These are phyloP conservation scores for Octodon degus DNA, from an alignment of 2,113 vertebrate genomes.

Conservation along the genomic window DNA sequence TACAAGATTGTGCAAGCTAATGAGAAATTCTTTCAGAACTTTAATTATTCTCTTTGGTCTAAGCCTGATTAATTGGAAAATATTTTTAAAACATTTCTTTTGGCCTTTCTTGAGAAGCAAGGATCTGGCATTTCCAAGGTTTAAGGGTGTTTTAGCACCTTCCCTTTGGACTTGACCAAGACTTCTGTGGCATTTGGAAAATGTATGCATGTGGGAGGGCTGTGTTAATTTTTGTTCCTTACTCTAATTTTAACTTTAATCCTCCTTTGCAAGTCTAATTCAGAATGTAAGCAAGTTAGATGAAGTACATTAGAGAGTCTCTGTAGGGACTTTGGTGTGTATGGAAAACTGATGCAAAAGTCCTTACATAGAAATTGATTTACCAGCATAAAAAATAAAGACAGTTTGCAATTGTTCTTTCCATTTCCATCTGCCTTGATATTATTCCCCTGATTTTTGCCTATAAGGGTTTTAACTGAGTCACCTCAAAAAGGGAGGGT, in stretches of 20 bases:
- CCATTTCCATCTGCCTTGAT: neutral
- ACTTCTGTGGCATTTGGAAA: slow-evolving; percentile 53
- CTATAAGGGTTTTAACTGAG: slow-evolving; percentile 59
- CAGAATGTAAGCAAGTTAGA: slow-evolving; percentile 65
- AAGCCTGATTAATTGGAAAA: slow-evolving; percentile 47
- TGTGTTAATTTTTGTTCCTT: slow-evolving; percentile 70
- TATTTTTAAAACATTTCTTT: slow-evolving; percentile 5
- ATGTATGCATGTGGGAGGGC: slow-evolving; percentile 24
- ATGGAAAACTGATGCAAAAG: neutral
- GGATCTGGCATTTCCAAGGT: neutral
- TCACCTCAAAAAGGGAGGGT: slow-evolving; percentile 70
- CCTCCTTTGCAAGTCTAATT: slow-evolving; percentile 61
- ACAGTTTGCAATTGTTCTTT: neutral
- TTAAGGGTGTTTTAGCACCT: neutral
- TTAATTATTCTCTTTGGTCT: slow-evolving; percentile 74
- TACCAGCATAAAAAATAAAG: neutral
- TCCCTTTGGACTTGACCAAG: slow-evolving; percentile 40
- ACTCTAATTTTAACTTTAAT: slow-evolving; percentile 69
- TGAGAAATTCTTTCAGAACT: slow-evolving; percentile 66
- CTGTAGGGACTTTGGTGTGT: neutral
- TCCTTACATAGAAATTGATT: slow-evolving; percentile 42
- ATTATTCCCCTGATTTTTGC: slow-evolving; percentile 24
- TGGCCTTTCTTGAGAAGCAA: neutral
- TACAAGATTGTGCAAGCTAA: slow-evolving; percentile 5
- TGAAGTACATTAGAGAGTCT: slow-evolving; percentile 63